Evolutionary conservation across 2,113 vertebrate genomes (phyloP), one percentile per base, ranked within the genome.

Genomic region (Malurus melanocephalus): DNA sequence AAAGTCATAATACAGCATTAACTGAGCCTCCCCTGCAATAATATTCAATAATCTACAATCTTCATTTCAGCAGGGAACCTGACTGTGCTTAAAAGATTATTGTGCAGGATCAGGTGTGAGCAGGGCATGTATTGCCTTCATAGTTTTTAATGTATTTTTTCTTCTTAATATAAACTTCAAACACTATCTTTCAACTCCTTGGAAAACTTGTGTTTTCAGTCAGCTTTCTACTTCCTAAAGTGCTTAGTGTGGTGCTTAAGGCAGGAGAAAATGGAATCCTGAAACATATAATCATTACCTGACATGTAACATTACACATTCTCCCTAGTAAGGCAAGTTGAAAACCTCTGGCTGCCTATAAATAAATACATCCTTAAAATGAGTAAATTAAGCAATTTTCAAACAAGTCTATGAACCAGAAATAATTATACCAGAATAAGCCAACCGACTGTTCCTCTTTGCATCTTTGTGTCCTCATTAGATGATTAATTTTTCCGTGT

Each of bases 41-140:
- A 19, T 6, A 8, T 16, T 49, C 32, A 35, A 19, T 67, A 59
- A 68, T 35, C 51, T 16, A 23, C 30, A 68, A 77, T 13, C 7
- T 12, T 53, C 46, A 52, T 65, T 43, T 38, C 65, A 32, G 51
- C 18, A 33, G 16, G 22, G 59, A 92, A 60, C n/a, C 26, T 43
- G 21, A 60, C 21, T 7, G 11, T 43, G 11, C 40, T 61, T 30
- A 28, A 19, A 71, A 68, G 20, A 20, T 13, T 42, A 13, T 7
- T 46, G 38, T 28, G 53, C 14, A 61, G 46, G 35, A 79, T 11
- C 26, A 46, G 21, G 33, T 9, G 27, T 4, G 4, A 69, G 49
- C 5, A 0, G 7, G 51, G 40, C 24, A 11, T 21, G 7, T 60
- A 28, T 8, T 71, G 23, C 42, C 40, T 35, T 60, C 7, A 1